Conservation (phyloP, 2,113 vertebrate species). For the Alethe castanea region DNA sequence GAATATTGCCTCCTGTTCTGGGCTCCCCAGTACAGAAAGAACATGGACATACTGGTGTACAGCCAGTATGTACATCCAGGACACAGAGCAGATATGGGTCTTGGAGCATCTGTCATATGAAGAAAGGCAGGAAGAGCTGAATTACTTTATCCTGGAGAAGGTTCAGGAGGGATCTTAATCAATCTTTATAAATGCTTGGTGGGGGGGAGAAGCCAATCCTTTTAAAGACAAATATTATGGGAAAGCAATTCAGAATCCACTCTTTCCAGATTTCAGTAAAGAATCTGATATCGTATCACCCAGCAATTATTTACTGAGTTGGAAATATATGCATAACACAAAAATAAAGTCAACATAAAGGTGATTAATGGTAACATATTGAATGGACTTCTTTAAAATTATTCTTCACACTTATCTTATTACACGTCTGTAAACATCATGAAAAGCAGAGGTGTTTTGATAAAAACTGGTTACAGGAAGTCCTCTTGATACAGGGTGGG, state of each 20-base stretch:
- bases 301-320: background rate
- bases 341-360: background rate
- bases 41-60: background rate
- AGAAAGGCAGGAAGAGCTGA: background rate
- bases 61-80: background rate
- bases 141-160: background rate
- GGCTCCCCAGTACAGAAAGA: background rate
- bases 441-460: background rate
- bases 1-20: background rate
- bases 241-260: background rate
- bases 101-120: background rate
- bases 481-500: background rate
- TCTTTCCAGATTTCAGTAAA: background rate
- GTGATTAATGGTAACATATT: background rate
- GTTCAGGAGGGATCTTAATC: background rate
- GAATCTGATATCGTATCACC: background rate
- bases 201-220: background rate
- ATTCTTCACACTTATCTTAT: background rate
- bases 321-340: background rate
- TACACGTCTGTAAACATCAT: background rate
- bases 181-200: background rate
- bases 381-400: background rate
- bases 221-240: background rate
- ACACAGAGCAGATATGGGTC: background rate
- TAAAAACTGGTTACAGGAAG: background rate